phyloP scores from a whole-genome alignment of 2,797 vertebrate species.

The Vultur gryphus region DNA sequence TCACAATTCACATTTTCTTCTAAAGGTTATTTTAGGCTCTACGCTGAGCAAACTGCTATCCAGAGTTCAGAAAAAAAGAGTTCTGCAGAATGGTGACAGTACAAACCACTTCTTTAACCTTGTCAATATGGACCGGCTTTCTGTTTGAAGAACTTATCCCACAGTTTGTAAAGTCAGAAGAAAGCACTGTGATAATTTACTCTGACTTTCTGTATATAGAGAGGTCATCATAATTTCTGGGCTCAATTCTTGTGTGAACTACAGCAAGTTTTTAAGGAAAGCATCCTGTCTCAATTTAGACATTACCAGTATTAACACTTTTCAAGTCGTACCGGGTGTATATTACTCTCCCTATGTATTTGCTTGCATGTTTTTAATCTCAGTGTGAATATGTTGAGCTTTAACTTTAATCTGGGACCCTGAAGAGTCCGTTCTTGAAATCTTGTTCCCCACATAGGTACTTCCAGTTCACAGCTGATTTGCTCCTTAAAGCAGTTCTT shows the following conservation, averaged over 20 bases:
- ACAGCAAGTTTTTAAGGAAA: neutral
- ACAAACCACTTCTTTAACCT: neutral
- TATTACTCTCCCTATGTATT: neutral
- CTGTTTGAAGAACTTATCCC: neutral
- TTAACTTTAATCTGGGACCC: neutral
- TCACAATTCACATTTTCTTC: neutral
- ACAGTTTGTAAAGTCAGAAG: neutral
- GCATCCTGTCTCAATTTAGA: neutral
- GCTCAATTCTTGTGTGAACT: neutral
- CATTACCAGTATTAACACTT: neutral
- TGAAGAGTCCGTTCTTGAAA: neutral
- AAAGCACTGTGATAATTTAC: neutral
- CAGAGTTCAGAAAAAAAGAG: neutral
- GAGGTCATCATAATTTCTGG: neutral
- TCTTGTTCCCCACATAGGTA: neutral
- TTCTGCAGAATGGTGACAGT: neutral
- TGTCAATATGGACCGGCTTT: neutral
- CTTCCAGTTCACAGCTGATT: neutral
- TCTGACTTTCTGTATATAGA: neutral
- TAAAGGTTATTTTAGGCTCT: neutral
- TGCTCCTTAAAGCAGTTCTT: neutral
- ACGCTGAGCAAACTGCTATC: neutral
- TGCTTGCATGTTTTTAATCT: neutral
- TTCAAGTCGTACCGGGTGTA: neutral
- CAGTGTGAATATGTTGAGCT: neutral